phyloP scores from a whole-genome alignment of 2,113 vertebrate genomes.

The Chaetops frenatus region DNA sequence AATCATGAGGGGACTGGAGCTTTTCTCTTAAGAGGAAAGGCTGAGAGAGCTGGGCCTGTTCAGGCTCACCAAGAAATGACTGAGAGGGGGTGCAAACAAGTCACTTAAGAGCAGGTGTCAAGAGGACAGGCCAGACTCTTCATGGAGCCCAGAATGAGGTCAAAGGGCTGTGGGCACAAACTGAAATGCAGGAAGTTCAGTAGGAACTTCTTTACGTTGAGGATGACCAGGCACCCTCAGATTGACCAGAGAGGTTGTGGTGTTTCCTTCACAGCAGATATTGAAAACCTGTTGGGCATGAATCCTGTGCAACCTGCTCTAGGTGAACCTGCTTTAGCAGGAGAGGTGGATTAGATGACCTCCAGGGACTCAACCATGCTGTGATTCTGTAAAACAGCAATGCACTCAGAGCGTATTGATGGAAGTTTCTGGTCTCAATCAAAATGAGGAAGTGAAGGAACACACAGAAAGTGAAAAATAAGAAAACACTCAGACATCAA shows the following conservation, averaged over 20 bases:
- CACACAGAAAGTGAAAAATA: background rate
- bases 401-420: accelerated
- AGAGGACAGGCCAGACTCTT: background rate
- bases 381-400: background rate
- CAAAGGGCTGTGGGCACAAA: background rate
- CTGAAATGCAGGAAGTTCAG: background rate
- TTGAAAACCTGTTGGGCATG: background rate
- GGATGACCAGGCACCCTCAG: background rate
- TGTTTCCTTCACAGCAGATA: background rate
- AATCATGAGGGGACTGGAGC: background rate
- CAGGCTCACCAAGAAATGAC: background rate
- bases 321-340: background rate
- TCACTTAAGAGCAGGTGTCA: too few relatives aligned
- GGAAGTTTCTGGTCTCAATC: background rate
- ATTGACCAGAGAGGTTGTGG: background rate
- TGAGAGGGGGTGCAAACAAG: accelerated
- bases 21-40: accelerated
- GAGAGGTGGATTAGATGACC: accelerated
- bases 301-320: background rate
- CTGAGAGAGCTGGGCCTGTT: background rate
- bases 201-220: background rate
- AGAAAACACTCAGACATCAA: background rate
- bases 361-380: background rate
- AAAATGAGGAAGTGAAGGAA: background rate
- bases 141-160: accelerated